Conservation (phyloP, 2,113 vertebrate genomes). For the Thryonomys swinderianus region DNA sequence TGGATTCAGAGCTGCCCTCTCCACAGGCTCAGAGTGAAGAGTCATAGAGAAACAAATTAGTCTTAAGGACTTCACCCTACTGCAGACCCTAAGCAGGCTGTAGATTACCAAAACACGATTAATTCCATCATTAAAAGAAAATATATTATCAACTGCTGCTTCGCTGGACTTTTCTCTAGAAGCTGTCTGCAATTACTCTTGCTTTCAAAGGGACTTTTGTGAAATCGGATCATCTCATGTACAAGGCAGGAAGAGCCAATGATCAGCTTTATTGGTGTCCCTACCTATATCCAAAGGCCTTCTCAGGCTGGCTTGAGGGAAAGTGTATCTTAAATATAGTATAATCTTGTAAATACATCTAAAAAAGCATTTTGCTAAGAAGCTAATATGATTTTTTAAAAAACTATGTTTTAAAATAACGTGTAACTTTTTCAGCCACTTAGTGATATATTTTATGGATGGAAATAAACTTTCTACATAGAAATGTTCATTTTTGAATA, state of each 20-base stretch:
- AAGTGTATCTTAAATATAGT: slow-evolving; percentile 42
- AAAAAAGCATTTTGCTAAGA: slow-evolving; percentile 78
- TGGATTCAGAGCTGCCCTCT: not conserved
- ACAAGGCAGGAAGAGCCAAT: slow-evolving; percentile 34
- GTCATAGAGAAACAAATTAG: slow-evolving; percentile 64
- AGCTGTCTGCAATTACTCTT: slow-evolving; percentile 65
- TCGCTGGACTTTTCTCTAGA: slow-evolving; percentile 66
- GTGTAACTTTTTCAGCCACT: slow-evolving; percentile 81
- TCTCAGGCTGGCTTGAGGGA: slow-evolving; percentile 39
- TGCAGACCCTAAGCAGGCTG: slow-evolving; percentile 47
- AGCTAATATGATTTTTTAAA: slow-evolving; percentile 78
- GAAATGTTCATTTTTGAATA: slow-evolving; percentile 28
- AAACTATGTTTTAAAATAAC: slow-evolving; percentile 80
- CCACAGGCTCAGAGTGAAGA: slow-evolving; percentile 51
- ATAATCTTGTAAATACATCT: slow-evolving; percentile 76
- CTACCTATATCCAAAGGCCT: not conserved
- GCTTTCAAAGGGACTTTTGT: slow-evolving; percentile 71
- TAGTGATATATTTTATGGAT: slow-evolving; percentile 82
- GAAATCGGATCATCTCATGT: not conserved
- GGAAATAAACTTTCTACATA: slow-evolving; percentile 82
- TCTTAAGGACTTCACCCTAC: slow-evolving; percentile 14
- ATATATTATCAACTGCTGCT: slow-evolving; percentile 68
- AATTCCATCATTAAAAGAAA: slow-evolving; percentile 58
- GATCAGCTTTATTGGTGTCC: not conserved
- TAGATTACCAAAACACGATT: slow-evolving; percentile 48